Percentiles rank a stretch among this genome's conserved stretches.
Evolutionary conservation across 2,113 vertebrate genomes (phyloP).

Genomic region (Ceyx cyanopectus): DNA sequence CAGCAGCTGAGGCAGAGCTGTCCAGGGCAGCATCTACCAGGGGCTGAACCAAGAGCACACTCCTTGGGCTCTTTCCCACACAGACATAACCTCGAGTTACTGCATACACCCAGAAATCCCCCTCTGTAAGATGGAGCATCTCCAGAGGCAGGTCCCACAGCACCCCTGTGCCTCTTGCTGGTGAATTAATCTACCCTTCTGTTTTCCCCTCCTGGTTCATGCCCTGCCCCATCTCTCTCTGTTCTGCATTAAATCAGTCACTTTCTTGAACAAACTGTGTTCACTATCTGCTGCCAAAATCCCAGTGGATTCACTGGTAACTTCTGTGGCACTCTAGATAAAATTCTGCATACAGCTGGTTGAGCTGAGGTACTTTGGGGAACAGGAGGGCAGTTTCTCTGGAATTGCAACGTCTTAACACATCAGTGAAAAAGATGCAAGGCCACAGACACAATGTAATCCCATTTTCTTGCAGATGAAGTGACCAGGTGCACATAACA

Average conservation of each 20-base stretch:
- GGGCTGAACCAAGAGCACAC: background rate
- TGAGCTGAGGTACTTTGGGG: slow-evolving; percentile 6
- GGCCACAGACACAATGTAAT: background rate
- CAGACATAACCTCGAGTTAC: background rate
- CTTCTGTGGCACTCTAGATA: background rate
- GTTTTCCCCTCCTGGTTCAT: background rate
- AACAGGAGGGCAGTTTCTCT: slow-evolving; percentile 1
- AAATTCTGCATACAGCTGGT: background rate
- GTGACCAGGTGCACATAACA: background rate
- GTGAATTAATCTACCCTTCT: background rate
- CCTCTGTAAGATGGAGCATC: background rate
- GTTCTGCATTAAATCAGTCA: background rate
- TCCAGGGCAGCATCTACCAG: background rate
- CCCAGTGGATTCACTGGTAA: background rate
- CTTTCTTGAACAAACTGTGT: background rate
- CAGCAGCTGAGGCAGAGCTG: background rate
- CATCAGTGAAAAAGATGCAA: slow-evolving; percentile 18
- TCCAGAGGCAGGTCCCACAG: background rate
- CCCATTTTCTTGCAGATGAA: slow-evolving; percentile 12
- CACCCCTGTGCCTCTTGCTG: background rate
- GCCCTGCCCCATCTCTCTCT: background rate
- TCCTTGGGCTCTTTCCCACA: background rate
- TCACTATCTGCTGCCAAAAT: background rate
- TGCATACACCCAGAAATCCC: background rate
- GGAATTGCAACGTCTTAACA: slow-evolving; percentile 27